Conservation (phyloP, 1,140 invertebrate genomes). For the Scaptomyza montana region DNA sequence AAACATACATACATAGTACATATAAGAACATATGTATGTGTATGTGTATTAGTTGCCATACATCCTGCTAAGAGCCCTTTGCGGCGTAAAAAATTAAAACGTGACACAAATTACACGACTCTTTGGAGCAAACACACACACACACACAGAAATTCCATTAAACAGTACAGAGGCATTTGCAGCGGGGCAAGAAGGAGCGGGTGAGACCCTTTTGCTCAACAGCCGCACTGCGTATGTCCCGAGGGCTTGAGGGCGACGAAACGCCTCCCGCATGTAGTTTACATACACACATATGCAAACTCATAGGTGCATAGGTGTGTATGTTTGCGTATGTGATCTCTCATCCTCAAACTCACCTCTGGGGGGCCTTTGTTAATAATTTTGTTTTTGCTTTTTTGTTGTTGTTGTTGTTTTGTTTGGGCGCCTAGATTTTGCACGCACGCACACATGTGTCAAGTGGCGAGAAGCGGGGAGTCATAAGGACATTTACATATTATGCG, state of each 20-base stretch:
- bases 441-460: slow-evolving; percentile 57
- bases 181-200: slow-evolving; percentile 19
- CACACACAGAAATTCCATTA: slow-evolving; percentile 55
- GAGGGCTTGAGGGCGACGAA: slow-evolving; percentile 38
- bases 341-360: slow-evolving; percentile 48
- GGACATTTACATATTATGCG: slow-evolving; percentile 51
- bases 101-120: slow-evolving; percentile 76
- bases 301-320: slow-evolving; percentile 1
- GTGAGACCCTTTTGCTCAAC: slow-evolving; percentile 30
- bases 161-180: slow-evolving; percentile 3
- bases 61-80: slow-evolving; percentile 51
- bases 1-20: slow-evolving; percentile 7
- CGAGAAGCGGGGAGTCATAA: slow-evolving; percentile 6
- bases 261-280: slow-evolving; percentile 34
- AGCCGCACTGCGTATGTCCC: slow-evolving; percentile 72
- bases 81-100: slow-evolving; percentile 74
- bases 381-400: slow-evolving; percentile 23
- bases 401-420: slow-evolving; percentile 38
- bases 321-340: slow-evolving; percentile 23
- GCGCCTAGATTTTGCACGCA: slow-evolving; percentile 72
- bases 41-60: slow-evolving; percentile 13
- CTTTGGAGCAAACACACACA: slow-evolving; percentile 25
- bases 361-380: slow-evolving; percentile 74
- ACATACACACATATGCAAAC: slow-evolving; percentile 9
- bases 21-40: not conserved